Conservation (phyloP, 35 echinoderm and acorn worm species). For the Lytechinus variegatus region DNA sequence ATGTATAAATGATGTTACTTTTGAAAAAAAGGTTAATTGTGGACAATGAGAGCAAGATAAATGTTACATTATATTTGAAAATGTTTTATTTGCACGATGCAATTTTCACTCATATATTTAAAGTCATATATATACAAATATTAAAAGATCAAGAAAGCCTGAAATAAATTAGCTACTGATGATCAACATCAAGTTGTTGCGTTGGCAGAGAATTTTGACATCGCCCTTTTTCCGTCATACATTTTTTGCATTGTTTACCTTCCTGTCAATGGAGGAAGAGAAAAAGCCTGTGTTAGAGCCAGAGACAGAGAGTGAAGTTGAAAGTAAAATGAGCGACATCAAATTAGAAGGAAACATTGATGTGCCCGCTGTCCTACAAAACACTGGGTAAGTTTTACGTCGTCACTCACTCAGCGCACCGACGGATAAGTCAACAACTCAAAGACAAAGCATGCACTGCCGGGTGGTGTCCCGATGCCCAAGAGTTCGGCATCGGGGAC, state of each 20-base stretch:
- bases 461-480: too few relatives aligned
- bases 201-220: conserved; percentile 24
- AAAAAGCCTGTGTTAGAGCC: background rate
- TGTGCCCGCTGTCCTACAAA: conserved; percentile 3
- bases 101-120: too few relatives aligned
- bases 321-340: background rate
- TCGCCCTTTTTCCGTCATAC: conserved; percentile 11
- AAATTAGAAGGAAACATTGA: conserved; percentile 42
- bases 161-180: background rate
- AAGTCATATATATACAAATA: too few relatives aligned
- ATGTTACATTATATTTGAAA: too few relatives aligned
- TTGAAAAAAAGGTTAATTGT: too few relatives aligned
- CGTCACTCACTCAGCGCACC: too few relatives aligned
- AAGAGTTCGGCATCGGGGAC: too few relatives aligned
- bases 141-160: background rate
- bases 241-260: background rate
- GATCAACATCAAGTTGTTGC: background rate
- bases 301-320: background rate
- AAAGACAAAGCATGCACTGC: too few relatives aligned
- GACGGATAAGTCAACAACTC: too few relatives aligned
- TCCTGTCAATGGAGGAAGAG: conserved; percentile 39
- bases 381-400: conserved; percentile 11
- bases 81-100: too few relatives aligned
- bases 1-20: too few relatives aligned
- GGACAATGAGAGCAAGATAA: too few relatives aligned